phyloP scores from a whole-genome alignment of 1,140 invertebrate species.

The Pararge aegeria region DNA sequence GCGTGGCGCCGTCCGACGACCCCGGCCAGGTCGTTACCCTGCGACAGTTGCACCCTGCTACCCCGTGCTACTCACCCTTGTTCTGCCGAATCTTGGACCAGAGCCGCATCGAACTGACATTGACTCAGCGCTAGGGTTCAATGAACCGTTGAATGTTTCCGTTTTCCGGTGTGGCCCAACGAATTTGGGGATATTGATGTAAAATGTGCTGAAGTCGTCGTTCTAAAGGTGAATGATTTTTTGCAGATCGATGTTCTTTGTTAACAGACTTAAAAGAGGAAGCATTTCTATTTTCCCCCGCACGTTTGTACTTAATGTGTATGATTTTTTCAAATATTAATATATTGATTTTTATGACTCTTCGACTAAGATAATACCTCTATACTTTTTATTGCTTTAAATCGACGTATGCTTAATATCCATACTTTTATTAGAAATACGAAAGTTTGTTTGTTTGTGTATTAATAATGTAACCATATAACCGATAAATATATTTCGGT shows the following conservation, averaged over 20 bases:
- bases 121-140: slow-evolving; percentile 65
- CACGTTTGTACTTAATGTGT: too few relatives aligned
- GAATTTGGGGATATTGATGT: slow-evolving; percentile 18
- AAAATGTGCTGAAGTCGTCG: slow-evolving; percentile 5
- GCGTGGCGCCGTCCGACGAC: slow-evolving; percentile 71
- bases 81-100: slow-evolving; percentile 72
- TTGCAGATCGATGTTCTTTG: neutral
- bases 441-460: too few relatives aligned
- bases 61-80: slow-evolving; percentile 64
- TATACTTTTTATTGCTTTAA: too few relatives aligned
- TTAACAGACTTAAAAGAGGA: too few relatives aligned
- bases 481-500: too few relatives aligned
- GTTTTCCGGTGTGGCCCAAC: slow-evolving; percentile 59
- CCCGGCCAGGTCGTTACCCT: slow-evolving; percentile 70
- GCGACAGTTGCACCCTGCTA: slow-evolving; percentile 73
- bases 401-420: too few relatives aligned
- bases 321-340: too few relatives aligned
- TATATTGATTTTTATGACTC: too few relatives aligned
- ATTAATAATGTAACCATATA: too few relatives aligned
- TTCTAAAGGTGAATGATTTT: neutral
- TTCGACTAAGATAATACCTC: too few relatives aligned
- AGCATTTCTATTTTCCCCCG: too few relatives aligned
- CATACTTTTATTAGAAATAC: too few relatives aligned
- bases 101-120: slow-evolving; percentile 64
- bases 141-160: slow-evolving; percentile 56